These are phyloP conservation scores for Abrostola triplasia DNA, from an alignment of 2,888 invertebrate genomes.

Conservation along the genomic window DNA sequence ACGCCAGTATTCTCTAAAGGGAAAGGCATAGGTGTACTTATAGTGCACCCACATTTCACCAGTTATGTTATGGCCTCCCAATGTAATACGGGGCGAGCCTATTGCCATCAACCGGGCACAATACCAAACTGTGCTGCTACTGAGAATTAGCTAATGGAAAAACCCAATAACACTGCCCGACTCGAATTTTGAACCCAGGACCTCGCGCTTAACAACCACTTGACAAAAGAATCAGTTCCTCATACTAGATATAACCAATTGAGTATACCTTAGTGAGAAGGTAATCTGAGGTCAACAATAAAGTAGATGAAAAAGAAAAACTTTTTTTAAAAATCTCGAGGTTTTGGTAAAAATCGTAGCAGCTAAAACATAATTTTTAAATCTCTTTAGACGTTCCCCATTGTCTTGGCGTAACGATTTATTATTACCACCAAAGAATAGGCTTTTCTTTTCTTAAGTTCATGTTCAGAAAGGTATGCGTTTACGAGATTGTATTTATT, in stretches of 20 bases:
- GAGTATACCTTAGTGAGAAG: not conserved
- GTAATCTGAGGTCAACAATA: not conserved
- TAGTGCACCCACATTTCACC: too few relatives aligned
- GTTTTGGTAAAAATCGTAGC: not conserved
- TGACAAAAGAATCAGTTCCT: not conserved
- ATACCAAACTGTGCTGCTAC: too few relatives aligned
- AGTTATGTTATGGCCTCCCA: too few relatives aligned
- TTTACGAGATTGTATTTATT: not conserved
- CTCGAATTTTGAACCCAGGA: too few relatives aligned
- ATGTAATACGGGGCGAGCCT: too few relatives aligned
- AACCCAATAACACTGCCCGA: too few relatives aligned
- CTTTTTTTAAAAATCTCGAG: not conserved
- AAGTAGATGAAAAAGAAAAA: not conserved
- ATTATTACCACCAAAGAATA: not conserved
- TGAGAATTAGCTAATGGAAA: too few relatives aligned
- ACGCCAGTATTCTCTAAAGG: too few relatives aligned
- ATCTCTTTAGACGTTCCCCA: conserved; percentile 1
- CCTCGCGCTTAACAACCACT: too few relatives aligned
- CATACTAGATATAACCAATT: conserved; percentile 4
- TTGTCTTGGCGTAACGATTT: conserved; percentile 3
- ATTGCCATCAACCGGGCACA: too few relatives aligned
- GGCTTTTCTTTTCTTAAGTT: conserved; percentile 1
- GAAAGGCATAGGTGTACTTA: too few relatives aligned
- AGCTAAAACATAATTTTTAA: not conserved
- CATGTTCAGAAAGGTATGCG: not conserved